A percentile compares a stretch with the other conserved stretches of the same genome.
phyloP scores from a whole-genome alignment of 2,797 vertebrate genomes.

The Hylomyscus alleni region DNA sequence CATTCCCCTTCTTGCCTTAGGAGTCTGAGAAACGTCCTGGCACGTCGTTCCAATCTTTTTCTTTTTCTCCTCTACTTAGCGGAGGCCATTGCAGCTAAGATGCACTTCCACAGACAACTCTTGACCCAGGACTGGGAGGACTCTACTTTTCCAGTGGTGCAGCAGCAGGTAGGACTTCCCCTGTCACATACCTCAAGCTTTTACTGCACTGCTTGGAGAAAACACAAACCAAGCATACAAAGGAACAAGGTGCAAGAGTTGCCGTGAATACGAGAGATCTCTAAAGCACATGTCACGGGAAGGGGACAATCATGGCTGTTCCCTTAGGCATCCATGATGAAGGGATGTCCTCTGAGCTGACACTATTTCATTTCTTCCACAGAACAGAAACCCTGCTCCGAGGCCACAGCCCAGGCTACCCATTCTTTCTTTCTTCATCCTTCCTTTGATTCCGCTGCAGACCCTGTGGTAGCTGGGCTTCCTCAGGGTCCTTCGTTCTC shows the following conservation, averaged over 20 bases:
- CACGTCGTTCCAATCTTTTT: not conserved
- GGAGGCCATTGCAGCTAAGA: constrained; percentile 79
- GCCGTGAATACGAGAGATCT: not conserved
- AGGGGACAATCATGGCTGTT: not conserved
- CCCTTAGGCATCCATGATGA: not conserved
- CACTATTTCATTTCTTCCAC: constrained; percentile 71
- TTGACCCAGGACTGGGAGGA: constrained; percentile 60
- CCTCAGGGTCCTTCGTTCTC: not conserved
- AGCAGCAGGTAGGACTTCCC: constrained; percentile 66
- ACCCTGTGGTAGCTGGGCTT: constrained; percentile 77
- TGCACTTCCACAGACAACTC: constrained; percentile 73
- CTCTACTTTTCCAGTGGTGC: constrained; percentile 28
- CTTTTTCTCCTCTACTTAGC: constrained; percentile 66
- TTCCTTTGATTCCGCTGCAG: constrained; percentile 78
- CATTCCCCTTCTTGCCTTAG: constrained; percentile 35
- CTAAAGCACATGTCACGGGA: not conserved
- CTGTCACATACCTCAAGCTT: not conserved
- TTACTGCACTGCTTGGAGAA: not conserved
- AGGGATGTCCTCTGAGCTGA: not conserved
- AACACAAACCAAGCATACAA: not conserved
- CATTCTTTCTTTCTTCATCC: constrained; percentile 74
- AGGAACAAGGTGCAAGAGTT: not conserved
- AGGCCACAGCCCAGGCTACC: constrained; percentile 58
- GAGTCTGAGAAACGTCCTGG: constrained; percentile 31
- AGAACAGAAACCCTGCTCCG: constrained; percentile 67